These are phyloP conservation scores for Zeus faber DNA, from an alignment of 2,113 vertebrate genomes.

Conservation along the genomic window DNA sequence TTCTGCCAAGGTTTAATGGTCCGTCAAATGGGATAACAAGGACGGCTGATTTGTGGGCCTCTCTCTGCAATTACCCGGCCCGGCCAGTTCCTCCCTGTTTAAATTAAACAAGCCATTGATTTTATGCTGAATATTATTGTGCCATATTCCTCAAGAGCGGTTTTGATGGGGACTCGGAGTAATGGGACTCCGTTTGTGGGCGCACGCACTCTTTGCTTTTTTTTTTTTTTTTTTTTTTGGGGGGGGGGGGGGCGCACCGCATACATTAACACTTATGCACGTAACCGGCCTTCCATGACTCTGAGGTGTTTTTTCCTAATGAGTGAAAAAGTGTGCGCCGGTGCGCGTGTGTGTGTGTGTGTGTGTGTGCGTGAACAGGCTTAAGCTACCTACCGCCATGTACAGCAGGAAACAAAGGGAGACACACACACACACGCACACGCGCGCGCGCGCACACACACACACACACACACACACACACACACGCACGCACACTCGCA, in stretches of 20 bases:
- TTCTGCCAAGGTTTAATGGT: constrained; percentile 71
- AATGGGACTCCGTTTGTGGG: constrained; percentile 30
- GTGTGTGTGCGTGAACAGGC: no score
- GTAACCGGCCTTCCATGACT: no score
- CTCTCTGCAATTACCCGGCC: constrained; percentile 69
- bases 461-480: constrained; percentile 22
- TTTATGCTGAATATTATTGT: constrained; percentile 75
- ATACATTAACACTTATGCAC: no score
- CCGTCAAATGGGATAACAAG: constrained; percentile 75
- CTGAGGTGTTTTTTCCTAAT: no score
- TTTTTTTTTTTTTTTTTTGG: no score
- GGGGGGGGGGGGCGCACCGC: no score
- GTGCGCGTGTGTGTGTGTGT: no score
- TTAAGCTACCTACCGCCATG: no score
- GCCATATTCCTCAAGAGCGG: constrained; percentile 65
- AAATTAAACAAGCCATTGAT: constrained; percentile 77
- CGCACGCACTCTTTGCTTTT: no score
- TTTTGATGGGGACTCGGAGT: constrained; percentile 62
- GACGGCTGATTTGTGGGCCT: constrained; percentile 69
- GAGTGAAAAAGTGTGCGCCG: no score
- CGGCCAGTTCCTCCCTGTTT: constrained; percentile 66
- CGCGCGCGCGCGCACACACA: background rate
- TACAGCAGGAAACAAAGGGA: no score
- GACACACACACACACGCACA: no score
- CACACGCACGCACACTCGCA: constrained; percentile 13